phyloP scores from a whole-genome alignment of 2,797 vertebrate species.

The Trichosurus vulpecula region DNA sequence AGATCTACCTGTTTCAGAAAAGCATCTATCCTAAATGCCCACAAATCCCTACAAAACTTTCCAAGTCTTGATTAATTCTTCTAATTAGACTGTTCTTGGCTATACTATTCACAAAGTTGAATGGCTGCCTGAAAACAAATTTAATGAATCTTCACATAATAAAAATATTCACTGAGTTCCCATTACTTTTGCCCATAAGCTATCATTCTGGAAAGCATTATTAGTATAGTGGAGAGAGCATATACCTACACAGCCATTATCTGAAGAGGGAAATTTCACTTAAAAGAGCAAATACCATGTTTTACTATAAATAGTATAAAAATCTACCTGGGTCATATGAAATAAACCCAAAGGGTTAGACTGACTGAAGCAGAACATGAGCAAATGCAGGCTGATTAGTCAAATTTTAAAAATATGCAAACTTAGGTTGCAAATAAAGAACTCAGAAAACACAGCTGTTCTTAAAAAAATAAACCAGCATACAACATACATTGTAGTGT shows the following conservation, averaged over 20 bases:
- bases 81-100: conserved; percentile 65
- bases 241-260: not conserved
- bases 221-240: conserved; percentile 17
- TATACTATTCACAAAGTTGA: conserved; percentile 47
- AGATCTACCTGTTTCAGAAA: conserved; percentile 46
- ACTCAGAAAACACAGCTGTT: conserved; percentile 51
- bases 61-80: conserved; percentile 70
- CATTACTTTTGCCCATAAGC: not conserved
- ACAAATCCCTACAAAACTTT: conserved; percentile 59
- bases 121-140: conserved; percentile 55
- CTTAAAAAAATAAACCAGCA: conserved; percentile 71
- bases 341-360: conserved; percentile 56
- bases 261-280: conserved; percentile 38
- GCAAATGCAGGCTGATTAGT: conserved; percentile 43
- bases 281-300: not conserved
- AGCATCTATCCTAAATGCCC: conserved; percentile 42
- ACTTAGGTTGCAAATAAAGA: conserved; percentile 63
- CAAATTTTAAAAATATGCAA: conserved; percentile 64
- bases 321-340: not conserved
- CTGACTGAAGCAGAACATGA: conserved; percentile 45
- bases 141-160: conserved; percentile 63
- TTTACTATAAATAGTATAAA: not conserved
- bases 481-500: conserved; percentile 21
- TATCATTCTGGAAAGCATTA: conserved; percentile 36
- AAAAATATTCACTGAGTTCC: conserved; percentile 58